phyloP scores from a whole-genome alignment of 2,888 invertebrate species.

The Catocala sponsa region DNA sequence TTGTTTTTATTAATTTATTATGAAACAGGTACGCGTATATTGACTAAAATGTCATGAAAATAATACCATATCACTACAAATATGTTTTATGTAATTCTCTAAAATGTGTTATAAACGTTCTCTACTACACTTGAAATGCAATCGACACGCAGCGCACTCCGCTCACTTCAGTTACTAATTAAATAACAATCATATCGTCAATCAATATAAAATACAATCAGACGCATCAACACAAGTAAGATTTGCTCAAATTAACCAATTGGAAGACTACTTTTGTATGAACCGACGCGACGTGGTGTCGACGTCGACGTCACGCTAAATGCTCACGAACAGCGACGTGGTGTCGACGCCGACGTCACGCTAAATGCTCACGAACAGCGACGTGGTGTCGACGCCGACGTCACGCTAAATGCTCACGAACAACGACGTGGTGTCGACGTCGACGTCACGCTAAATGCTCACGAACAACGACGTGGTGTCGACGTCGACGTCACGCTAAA shows the following conservation, averaged over 20 bases:
- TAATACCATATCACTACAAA: constrained; percentile 62
- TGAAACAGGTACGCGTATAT: constrained; percentile 80
- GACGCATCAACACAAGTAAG: constrained; percentile 64
- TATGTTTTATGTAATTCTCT: constrained; percentile 52
- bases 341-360: constrained; percentile 9
- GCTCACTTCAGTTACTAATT: constrained; percentile 46
- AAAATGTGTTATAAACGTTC: constrained; percentile 50
- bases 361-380: no score
- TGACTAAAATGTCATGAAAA: constrained; percentile 75
- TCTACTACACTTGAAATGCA: constrained; percentile 65
- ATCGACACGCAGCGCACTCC: constrained; percentile 33
- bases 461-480: no score
- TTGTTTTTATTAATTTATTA: constrained; percentile 61
- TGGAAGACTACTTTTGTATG: constrained; percentile 79
- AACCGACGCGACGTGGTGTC: constrained; percentile 41
- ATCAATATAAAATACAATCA: constrained; percentile 54
- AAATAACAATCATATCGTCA: constrained; percentile 48
- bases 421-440: constrained; percentile 14
- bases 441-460: no score
- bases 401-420: no score
- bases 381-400: constrained; percentile 10
- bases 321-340: no score
- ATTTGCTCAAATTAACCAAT: constrained; percentile 68
- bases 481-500: constrained; percentile 4
- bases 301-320: constrained; percentile 4